phyloP scores from a whole-genome alignment of 2,888 invertebrate species.

The Chrysotoxum bicinctum region DNA sequence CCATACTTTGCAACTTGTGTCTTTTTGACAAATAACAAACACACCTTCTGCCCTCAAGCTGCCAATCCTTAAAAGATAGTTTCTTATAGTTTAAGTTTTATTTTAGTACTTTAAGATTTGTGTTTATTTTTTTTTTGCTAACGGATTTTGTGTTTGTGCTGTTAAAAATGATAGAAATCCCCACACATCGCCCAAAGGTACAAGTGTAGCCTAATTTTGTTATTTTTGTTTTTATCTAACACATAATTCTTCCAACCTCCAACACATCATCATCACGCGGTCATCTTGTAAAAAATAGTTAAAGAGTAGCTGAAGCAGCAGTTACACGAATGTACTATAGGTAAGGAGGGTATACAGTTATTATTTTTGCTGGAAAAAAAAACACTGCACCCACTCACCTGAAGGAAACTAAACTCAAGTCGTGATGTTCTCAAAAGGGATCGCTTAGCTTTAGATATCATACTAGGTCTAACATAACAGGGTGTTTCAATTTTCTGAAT shows the following conservation, averaged over 20 bases:
- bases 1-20: background rate
- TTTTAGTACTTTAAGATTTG: background rate
- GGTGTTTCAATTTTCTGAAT: background rate
- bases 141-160: constrained; percentile 7
- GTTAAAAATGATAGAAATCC: constrained; percentile 15
- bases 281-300: background rate
- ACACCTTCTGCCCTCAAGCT: background rate
- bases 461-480: constrained; percentile 1
- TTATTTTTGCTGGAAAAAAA: background rate
- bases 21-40: background rate
- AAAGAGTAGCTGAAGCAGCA: background rate
- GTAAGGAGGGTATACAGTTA: constrained; percentile 26
- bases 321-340: background rate
- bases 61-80: background rate
- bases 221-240: background rate
- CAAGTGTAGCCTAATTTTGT: constrained; percentile 11
- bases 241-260: background rate
- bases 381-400: constrained; percentile 62
- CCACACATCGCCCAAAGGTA: background rate
- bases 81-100: background rate
- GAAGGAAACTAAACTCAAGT: constrained; percentile 41
- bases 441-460: constrained; percentile 55
- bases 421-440: constrained; percentile 60
- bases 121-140: background rate
- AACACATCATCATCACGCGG: constrained; percentile 16